These are phyloP conservation scores for Periophthalmus modestus DNA, from an alignment of 2,113 vertebrate species.

Conservation along the genomic window DNA sequence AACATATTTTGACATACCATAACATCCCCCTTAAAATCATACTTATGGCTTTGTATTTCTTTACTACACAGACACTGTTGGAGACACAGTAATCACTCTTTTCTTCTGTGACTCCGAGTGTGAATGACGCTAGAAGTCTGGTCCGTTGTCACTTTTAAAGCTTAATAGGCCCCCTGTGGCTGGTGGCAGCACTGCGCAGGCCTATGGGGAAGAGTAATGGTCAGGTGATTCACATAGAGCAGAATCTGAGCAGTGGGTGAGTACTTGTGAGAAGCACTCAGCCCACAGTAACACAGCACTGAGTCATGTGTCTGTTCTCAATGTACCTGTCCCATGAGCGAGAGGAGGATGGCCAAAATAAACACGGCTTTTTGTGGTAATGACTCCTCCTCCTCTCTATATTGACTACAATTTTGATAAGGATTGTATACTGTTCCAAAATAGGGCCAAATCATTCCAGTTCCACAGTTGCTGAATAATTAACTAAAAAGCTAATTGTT, in stretches of 20 bases:
- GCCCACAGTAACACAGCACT: neutral
- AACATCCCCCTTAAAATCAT: no score
- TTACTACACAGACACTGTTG: no score
- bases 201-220: conserved; percentile 1
- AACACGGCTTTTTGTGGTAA: neutral
- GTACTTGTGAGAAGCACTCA: conserved; percentile 4
- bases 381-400: neutral
- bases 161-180: conserved; percentile 7
- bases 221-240: neutral
- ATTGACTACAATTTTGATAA: no score
- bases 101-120: neutral
- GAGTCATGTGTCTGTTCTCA: neutral
- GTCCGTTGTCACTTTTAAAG: neutral
- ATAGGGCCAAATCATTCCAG: no score
- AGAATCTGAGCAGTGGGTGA: conserved; percentile 7
- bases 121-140: neutral
- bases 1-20: no score
- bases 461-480: no score
- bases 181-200: neutral
- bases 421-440: no score
- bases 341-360: neutral
- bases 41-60: no score
- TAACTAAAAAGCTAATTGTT: no score
- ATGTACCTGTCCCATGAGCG: neutral
- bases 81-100: neutral